Percentiles rank a stretch among this genome's conserved stretches.
phyloP scores from a whole-genome alignment of 2,113 vertebrate species.

The Rallus limicola region DNA sequence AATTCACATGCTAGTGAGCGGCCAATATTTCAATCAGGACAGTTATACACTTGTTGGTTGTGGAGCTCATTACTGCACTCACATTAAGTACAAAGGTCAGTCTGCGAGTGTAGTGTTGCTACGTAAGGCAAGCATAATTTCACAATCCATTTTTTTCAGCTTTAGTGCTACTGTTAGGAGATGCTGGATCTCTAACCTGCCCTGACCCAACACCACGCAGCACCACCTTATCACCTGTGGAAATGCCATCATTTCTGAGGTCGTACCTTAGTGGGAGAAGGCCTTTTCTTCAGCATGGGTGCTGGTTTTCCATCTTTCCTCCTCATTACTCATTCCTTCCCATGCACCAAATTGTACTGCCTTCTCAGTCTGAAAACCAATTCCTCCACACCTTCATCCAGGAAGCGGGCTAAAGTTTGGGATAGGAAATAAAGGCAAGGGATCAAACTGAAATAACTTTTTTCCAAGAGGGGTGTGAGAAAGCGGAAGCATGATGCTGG shows the following conservation, averaged over 20 bases:
- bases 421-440: fast-evolving
- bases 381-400: neutral
- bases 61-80: neutral
- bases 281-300: neutral
- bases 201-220: neutral
- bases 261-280: fast-evolving
- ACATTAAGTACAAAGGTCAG: neutral
- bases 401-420: neutral
- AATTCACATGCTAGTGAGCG: neutral
- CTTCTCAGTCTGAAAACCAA: neutral
- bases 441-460: neutral
- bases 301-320: neutral
- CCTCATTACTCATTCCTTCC: neutral
- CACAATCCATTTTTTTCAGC: neutral
- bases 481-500: neutral
- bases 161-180: neutral
- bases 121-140: fast-evolving
- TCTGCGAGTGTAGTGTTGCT: neutral
- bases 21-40: neutral
- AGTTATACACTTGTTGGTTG: neutral
- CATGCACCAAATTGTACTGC: neutral
- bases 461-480: neutral
- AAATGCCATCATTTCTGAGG: neutral
- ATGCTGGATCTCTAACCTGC: neutral
- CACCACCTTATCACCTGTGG: neutral